A percentile compares a stretch with the other conserved stretches of the same genome.
Evolutionary conservation across 2,797 vertebrate genomes (phyloP).

Genomic region (Lacerta agilis): DNA sequence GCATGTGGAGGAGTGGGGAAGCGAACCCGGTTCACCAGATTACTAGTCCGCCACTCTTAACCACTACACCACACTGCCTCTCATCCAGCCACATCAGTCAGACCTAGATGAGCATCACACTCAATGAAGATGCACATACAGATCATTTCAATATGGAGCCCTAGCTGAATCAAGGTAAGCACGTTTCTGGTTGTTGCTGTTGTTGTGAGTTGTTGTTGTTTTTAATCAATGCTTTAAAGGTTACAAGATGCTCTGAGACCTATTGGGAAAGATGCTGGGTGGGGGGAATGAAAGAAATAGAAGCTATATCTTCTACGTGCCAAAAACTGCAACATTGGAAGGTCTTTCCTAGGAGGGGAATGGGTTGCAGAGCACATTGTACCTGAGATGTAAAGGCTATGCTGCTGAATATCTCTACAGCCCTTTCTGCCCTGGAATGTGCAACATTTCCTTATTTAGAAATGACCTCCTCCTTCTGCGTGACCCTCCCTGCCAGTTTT

Average conservation of each 20-base stretch:
- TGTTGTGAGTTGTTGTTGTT: background rate
- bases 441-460: slow-evolving; percentile 24
- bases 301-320: background rate
- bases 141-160: background rate
- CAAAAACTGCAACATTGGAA: background rate
- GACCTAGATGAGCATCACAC: background rate
- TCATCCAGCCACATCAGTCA: background rate
- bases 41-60: too few relatives aligned
- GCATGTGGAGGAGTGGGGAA: too few relatives aligned
- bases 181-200: background rate
- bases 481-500: slow-evolving; percentile 27
- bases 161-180: background rate
- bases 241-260: background rate
- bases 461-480: background rate
- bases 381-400: background rate
- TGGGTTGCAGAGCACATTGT: background rate
- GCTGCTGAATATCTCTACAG: background rate
- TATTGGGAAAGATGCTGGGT: background rate
- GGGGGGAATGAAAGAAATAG: too few relatives aligned
- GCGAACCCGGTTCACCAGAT: too few relatives aligned
- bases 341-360: background rate
- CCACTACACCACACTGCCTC: too few relatives aligned
- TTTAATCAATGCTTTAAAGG: background rate
- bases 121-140: too few relatives aligned
- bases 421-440: slow-evolving; percentile 16